A percentile compares a stretch with the other conserved stretches of the same genome.
Conservation (phyloP, 53 echinoderm and acorn worm genomes). For the Apostichopus leukothele region DNA sequence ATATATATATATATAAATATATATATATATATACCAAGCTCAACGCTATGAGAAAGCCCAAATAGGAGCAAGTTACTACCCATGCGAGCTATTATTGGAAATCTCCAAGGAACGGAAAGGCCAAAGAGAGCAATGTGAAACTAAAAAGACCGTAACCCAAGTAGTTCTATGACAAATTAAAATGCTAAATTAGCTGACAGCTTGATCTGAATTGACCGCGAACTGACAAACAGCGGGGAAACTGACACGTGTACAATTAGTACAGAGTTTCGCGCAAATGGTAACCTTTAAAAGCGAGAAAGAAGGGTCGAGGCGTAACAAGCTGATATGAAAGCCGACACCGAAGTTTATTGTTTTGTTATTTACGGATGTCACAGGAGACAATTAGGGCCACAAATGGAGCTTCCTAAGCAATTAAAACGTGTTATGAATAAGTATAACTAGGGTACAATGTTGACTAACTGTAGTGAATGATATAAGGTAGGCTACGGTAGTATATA, state of each 20-base stretch:
- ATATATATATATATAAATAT: no score
- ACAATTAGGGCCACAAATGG: background rate
- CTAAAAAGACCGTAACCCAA: background rate
- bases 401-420: background rate
- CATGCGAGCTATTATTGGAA: background rate
- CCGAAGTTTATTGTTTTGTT: background rate
- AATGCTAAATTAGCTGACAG: slow-evolving; percentile 9
- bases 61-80: background rate
- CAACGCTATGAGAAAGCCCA: background rate
- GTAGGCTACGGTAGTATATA: no score
- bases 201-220: background rate
- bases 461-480: no score
- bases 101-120: background rate
- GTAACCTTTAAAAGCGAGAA: background rate
- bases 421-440: background rate
- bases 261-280: background rate
- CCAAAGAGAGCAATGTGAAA: background rate
- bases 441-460: no score
- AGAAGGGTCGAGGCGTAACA: background rate
- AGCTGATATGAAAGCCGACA: background rate
- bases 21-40: no score
- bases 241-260: background rate
- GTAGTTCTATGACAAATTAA: slow-evolving; percentile 15
- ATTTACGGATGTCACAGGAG: background rate
- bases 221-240: background rate